Evolutionary conservation across 2,113 vertebrate species (phyloP).

Genomic region (Oreotrochilus melanogaster): DNA sequence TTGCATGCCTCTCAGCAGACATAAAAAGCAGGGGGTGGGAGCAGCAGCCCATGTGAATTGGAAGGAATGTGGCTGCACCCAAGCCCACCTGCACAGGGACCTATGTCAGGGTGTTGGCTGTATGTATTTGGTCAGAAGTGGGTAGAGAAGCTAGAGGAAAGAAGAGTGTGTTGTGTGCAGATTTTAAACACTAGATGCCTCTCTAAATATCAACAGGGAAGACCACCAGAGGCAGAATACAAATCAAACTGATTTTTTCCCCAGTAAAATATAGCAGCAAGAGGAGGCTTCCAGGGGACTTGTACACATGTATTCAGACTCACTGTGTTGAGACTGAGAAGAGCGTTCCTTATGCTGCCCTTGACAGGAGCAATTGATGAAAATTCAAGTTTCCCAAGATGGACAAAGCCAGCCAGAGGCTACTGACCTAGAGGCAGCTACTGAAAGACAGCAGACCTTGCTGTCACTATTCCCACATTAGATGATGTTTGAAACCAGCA

Average conservation of each 20-base stretch:
- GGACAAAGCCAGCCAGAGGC: slow-evolving; percentile 47
- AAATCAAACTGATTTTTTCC: neutral
- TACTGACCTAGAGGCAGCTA: slow-evolving; percentile 8
- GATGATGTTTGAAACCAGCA: neutral
- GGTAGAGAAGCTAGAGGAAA: neutral
- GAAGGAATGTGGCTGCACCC: accelerated
- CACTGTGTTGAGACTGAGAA: neutral
- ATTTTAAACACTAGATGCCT: neutral
- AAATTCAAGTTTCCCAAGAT: slow-evolving; percentile 9
- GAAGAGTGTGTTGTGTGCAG: neutral
- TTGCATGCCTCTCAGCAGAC: neutral
- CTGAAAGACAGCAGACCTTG: slow-evolving; percentile 11
- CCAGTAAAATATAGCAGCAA: neutral
- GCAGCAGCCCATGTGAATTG: accelerated
- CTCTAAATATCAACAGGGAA: neutral
- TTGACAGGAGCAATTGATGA: slow-evolving; percentile 11
- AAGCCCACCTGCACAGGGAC: accelerated
- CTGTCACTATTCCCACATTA: neutral
- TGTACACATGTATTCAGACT: neutral
- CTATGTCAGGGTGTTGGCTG: neutral
- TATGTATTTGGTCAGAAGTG: accelerated
- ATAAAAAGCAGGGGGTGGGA: accelerated
- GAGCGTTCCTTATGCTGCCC: neutral
- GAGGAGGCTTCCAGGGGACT: neutral
- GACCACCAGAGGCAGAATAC: neutral